phyloP scores from a whole-genome alignment of 2,113 vertebrate species.

The Taxidea taxus region DNA sequence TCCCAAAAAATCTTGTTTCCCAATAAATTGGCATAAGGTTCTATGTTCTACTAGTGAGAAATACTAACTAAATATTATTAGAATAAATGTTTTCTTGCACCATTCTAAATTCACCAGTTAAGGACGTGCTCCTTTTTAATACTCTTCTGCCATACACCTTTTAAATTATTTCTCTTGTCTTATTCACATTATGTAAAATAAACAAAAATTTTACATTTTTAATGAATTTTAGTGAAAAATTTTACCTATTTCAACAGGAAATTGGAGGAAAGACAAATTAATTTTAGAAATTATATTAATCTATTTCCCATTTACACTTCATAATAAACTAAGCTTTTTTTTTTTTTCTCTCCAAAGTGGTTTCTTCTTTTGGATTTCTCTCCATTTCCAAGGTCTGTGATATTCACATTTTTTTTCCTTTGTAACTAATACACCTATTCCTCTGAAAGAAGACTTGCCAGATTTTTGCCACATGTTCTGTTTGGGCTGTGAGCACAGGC shows the following conservation, averaged over 20 bases:
- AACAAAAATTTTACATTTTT: background rate
- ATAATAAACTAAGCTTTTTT: background rate
- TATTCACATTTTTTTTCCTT: background rate
- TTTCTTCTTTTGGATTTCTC: background rate
- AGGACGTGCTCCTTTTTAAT: background rate
- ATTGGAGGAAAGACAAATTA: background rate
- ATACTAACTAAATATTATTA: background rate
- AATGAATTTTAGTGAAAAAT: background rate
- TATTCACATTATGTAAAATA: background rate
- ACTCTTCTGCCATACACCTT: background rate
- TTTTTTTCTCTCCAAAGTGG: background rate
- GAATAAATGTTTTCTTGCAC: background rate
- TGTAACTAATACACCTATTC: conserved; percentile 17
- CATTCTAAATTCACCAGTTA: background rate
- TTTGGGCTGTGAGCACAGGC: background rate
- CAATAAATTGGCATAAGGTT: background rate
- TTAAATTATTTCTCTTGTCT: conserved; percentile 6
- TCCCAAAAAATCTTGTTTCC: background rate
- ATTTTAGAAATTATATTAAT: background rate
- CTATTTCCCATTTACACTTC: background rate
- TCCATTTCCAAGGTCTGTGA: background rate
- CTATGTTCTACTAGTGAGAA: background rate
- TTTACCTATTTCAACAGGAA: background rate
- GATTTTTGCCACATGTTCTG: background rate
- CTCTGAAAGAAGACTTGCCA: background rate